phyloP scores from a whole-genome alignment of 2,797 vertebrate genomes.

The Sciurus carolinensis region DNA sequence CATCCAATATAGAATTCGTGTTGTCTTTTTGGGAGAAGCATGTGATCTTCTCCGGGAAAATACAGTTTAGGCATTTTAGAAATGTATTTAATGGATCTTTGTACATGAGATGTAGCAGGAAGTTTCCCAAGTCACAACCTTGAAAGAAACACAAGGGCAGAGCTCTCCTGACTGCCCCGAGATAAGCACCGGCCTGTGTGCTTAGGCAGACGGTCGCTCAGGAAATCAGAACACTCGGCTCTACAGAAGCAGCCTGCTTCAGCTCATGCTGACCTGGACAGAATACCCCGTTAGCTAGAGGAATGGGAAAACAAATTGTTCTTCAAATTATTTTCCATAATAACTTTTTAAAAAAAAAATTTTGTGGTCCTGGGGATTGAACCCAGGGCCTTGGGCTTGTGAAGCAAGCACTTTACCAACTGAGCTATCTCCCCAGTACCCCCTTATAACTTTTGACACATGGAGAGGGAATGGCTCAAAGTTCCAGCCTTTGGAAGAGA shows the following conservation, averaged over 20 bases:
- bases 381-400: no score
- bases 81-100: neutral
- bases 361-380: no score
- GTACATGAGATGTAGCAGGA: fast-evolving
- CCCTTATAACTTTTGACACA: neutral
- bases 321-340: neutral
- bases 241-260: neutral
- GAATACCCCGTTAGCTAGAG: neutral
- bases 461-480: neutral
- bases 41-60: neutral
- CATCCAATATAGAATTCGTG: neutral
- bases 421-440: no score
- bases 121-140: neutral
- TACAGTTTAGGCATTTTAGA: neutral
- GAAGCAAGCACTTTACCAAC: no score
- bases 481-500: neutral
- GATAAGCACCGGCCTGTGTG: neutral
- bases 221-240: neutral
- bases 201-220: neutral
- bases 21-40: neutral
- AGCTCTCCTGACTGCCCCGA: neutral
- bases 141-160: neutral
- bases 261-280: neutral
- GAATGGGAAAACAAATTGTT: fast-evolving
- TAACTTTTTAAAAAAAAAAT: no score